Evolutionary conservation across 1,140 invertebrate genomes (phyloP).

Genomic region (Drosophila sp.): DNA sequence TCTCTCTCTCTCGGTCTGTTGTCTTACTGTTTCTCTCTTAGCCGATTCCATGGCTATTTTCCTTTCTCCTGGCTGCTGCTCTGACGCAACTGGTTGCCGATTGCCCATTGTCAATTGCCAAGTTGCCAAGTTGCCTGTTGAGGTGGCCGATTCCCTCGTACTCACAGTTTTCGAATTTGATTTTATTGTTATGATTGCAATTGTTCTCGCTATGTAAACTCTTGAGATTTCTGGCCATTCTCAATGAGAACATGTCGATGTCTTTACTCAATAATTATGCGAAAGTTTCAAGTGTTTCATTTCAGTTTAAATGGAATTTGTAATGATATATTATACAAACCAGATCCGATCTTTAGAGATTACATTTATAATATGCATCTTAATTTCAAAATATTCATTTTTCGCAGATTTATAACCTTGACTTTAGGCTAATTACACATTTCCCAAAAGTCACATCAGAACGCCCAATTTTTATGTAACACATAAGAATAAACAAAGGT

Average conservation of each 20-base stretch:
- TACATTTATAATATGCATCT: too few species aligned
- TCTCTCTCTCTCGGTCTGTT: neutral
- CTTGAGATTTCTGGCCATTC: constrained; percentile 63
- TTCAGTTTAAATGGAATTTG: too few species aligned
- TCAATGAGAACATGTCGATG: constrained; percentile 43
- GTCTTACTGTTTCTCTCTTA: neutral
- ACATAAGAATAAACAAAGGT: constrained; percentile 31
- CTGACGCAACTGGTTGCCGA: constrained; percentile 77
- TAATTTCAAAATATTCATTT: too few species aligned
- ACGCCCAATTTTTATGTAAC: constrained; percentile 55
- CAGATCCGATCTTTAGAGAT: too few species aligned
- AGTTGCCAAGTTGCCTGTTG: constrained; percentile 21
- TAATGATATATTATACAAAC: too few species aligned
- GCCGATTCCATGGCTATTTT: constrained; percentile 14
- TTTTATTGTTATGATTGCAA: constrained; percentile 82
- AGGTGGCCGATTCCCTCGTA: constrained; percentile 18
- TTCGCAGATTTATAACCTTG: neutral
- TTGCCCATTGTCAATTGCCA: constrained; percentile 49
- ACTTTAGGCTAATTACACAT: constrained; percentile 30
- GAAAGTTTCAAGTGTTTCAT: neutral
- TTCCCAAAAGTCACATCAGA: constrained; percentile 49
- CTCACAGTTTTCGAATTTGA: constrained; percentile 79
- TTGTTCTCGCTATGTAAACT: constrained; percentile 74
- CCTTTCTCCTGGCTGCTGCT: constrained; percentile 16
- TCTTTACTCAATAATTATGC: constrained; percentile 25